A percentile compares a stretch with the other conserved stretches of the same genome.
phyloP scores from a whole-genome alignment of 2,888 invertebrate genomes.

The Archips crataeganus region DNA sequence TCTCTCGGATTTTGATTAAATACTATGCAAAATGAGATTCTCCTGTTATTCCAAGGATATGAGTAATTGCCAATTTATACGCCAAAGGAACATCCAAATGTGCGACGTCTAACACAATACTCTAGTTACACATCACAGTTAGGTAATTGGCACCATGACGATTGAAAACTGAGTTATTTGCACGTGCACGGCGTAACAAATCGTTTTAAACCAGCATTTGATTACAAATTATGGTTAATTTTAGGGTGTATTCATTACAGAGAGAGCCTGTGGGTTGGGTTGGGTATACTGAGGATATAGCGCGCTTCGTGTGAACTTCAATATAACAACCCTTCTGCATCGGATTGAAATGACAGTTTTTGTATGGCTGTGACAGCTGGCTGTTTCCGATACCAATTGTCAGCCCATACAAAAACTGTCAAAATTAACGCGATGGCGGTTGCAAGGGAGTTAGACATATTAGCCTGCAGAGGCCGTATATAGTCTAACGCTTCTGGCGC shows the following conservation, averaged over 20 bases:
- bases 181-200: not conserved
- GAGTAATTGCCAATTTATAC: slow-evolving; percentile 10
- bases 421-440: too few relatives aligned
- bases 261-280: too few relatives aligned
- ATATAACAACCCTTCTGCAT: too few relatives aligned
- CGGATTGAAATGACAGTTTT: too few relatives aligned
- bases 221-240: not conserved
- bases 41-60: not conserved
- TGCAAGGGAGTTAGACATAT: too few relatives aligned
- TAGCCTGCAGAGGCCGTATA: too few relatives aligned
- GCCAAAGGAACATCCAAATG: not conserved
- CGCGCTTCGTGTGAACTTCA: too few relatives aligned
- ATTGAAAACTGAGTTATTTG: not conserved
- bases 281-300: too few relatives aligned
- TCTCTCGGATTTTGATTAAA: not conserved
- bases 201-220: not conserved
- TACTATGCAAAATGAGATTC: not conserved
- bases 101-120: not conserved
- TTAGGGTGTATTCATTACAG: not conserved
- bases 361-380: too few relatives aligned
- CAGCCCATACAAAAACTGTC: too few relatives aligned
- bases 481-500: too few relatives aligned
- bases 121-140: not conserved
- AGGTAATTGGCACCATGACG: not conserved
- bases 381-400: too few relatives aligned